Evolutionary conservation across 1,140 invertebrate genomes (phyloP).

Genomic region (Bilobella aurantiaca): DNA sequence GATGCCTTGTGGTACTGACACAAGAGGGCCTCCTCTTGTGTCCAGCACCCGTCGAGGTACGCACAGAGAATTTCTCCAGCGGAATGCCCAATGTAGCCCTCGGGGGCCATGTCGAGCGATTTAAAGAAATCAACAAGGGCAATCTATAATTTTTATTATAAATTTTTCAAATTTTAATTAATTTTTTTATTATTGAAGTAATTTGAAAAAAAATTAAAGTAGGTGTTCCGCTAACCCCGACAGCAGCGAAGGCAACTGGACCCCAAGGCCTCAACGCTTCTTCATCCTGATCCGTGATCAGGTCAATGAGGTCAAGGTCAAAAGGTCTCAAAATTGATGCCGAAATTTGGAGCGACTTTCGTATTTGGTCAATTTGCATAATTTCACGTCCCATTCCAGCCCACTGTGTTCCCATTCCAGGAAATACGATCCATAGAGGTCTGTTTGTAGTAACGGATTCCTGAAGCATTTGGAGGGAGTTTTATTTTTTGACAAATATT

Average conservation of each 20-base stretch:
- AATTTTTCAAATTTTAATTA: background rate
- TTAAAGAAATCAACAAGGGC: constrained; percentile 43
- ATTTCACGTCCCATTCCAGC: constrained; percentile 78
- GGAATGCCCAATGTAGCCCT: constrained; percentile 92
- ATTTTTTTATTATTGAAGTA: background rate
- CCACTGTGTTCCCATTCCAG: constrained; percentile 96
- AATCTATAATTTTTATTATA: constrained; percentile 3
- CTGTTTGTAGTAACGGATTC: background rate
- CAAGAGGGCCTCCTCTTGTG: constrained; percentile 79
- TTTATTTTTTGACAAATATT: no score
- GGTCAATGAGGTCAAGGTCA: constrained; percentile 66
- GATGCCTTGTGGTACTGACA: constrained; percentile 59
- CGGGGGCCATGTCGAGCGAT: constrained; percentile 61
- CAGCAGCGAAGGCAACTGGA: background rate
- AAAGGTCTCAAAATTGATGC: constrained; percentile 62
- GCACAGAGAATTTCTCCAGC: constrained; percentile 90
- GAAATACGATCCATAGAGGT: constrained; percentile 77
- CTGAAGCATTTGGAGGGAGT: no score
- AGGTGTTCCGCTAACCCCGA: background rate
- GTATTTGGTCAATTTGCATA: constrained; percentile 67
- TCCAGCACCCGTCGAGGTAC: constrained; percentile 90
- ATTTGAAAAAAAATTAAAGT: background rate
- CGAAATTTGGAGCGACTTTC: constrained; percentile 60
- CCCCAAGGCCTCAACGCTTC: background rate
- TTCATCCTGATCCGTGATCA: constrained; percentile 46